Evolutionary conservation across 2,113 vertebrate genomes (phyloP), one percentile per base, ranked within the genome.

Genomic region (Zosterops borbonicus): DNA sequence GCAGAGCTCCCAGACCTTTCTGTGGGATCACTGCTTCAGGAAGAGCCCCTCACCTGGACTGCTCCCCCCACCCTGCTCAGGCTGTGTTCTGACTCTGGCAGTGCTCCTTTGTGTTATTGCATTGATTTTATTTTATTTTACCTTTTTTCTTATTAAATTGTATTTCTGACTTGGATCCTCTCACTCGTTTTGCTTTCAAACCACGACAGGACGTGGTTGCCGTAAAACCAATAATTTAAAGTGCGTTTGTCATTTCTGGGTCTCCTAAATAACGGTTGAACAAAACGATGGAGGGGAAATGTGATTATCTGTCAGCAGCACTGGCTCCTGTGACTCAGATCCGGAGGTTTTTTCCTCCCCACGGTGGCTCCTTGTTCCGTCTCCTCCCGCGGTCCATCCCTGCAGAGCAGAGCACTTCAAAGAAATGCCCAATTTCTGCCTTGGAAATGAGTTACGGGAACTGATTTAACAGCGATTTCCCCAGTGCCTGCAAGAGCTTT

Each of bases 401-500:
- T 3, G 56, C 2, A 2, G 83, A 86, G 83, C 67, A 37, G 24
- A 63, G 62, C 80, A 25, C 87, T 92, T 59, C 24, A 44, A 52
- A 83, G 25, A 59, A 80, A 83, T 6, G 35, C 49, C 44, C 35
- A 8, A 20, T 35, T 94, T 31, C 86, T 60, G 67, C 3, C 86
- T 85, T 10, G 62, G 64, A 52, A 64, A 63, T n/a, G 84, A 85
- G 62, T 86, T 67, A 64, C 79, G 33, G 75, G 79, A 76, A 73
- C 58, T 19, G 76, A 12, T 10, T 81, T 18, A 6, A 25, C 2
- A 6, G 24, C 75, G 7, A 0, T 58, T 77, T 23, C 56, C 55
- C 28, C 63, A 18, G 3, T 1, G 5, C 0, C 3, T 17, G 3
- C 4, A 5, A 87, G 74, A 37, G 82, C 64, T 83, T 27, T 82